Evolutionary conservation across 2,888 invertebrate species (phyloP), one percentile per base, ranked within the genome.

Genomic region (Artemia sp.): DNA sequence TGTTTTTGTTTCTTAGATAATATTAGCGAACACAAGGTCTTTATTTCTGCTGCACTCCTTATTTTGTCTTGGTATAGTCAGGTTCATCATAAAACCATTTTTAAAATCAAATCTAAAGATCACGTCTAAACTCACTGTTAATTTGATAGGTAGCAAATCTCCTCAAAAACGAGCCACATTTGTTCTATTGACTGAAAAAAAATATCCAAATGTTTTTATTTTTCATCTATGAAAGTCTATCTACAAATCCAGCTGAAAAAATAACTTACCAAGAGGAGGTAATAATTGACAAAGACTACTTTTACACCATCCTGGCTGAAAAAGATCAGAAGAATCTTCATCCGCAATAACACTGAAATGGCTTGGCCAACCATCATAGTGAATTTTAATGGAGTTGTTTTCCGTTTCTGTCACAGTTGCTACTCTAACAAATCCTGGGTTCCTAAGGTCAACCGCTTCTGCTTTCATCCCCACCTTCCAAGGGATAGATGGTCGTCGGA

Each of bases 291-390:
- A 93, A 2, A 87, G 87, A 1, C 92, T 92, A 79, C 89, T 89
- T 73, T 85, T 83, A 77, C 92, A 92, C 92, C 93, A 95, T 52
- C 90, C 89, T 72, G 90, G 85, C 0, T 94, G 94, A 81, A 94
- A 92, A 75, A 95, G 84, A 78, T 94, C 92, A 0, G 88, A 84
- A 73, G 85, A 87, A 79, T 94, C 92, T 78, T 93, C 93, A 76
- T 93, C 92, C 71, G 92, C 81, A 91, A 92, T 92, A 78, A 86
- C 89, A 73, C 89, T 85, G 77, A 92, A 87, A 73, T 85, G 84
- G 74, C 85, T 85, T 0, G 88, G 86, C 91, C 93, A 94, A 14
- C 92, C 92, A 78, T 93, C 93, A 79, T 90, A 90, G 75, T 89
- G 85, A 69, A 95, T 84, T 73, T 85, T 83, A 67, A 91, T 81